Conservation (phyloP, 1,140 invertebrate species). For the Lordiphosa collinella region DNA sequence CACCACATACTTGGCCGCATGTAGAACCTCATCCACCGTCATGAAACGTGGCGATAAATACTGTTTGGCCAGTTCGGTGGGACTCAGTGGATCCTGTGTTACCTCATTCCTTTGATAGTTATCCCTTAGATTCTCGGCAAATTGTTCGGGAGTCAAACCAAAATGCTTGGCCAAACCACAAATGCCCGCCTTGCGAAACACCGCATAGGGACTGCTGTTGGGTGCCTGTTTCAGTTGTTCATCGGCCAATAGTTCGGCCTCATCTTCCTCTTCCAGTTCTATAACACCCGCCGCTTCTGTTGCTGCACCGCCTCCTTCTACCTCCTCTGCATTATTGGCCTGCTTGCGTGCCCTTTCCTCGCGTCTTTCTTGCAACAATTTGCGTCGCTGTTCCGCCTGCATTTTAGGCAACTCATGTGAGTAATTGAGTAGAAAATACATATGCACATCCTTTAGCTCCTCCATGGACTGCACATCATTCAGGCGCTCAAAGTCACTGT, state of each 20-base stretch:
- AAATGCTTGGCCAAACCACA: conserved; percentile 93
- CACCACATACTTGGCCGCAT: conserved; percentile 96
- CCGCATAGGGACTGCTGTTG: conserved; percentile 91
- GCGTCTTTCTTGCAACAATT: conserved; percentile 83
- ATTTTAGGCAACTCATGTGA: conserved; percentile 91
- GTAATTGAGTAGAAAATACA: conserved; percentile 96
- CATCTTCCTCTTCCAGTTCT: conserved; percentile 81
- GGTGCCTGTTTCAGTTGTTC: conserved; percentile 90
- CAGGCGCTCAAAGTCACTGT: conserved; percentile 92
- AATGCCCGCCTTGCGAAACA: conserved; percentile 92
- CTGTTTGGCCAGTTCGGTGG: conserved; percentile 89
- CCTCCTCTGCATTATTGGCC: conserved; percentile 80
- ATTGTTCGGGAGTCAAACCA: conserved; percentile 96
- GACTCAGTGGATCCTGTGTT: conserved; percentile 92
- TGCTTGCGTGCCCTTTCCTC: conserved; percentile 80
- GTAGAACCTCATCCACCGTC: conserved; percentile 87
- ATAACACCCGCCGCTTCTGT: conserved; percentile 15
- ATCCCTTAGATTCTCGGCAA: conserved; percentile 97
- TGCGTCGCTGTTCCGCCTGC: conserved; percentile 86
- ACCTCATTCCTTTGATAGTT: conserved; percentile 99
- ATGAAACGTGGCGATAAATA: conserved; percentile 82
- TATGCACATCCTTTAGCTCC: conserved; percentile 95
- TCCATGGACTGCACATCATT: conserved; percentile 92
- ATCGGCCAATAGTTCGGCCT: conserved; percentile 82
- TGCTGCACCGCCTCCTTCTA: too few relatives aligned